phyloP scores from a whole-genome alignment of 2,888 invertebrate species.

The Cordilura impudica region DNA sequence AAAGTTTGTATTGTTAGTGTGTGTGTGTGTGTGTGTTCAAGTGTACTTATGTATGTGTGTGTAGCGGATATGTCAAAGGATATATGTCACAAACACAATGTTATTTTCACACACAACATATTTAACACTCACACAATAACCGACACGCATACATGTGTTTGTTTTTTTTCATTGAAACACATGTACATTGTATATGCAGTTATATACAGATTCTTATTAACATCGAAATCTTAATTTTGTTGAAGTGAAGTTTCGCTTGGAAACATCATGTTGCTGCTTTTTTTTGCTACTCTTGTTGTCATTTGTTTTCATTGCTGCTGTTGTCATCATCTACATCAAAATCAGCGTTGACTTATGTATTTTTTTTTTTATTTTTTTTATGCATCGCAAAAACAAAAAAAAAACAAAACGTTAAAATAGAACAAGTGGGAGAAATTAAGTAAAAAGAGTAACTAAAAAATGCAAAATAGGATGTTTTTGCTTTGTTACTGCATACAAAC shows the following conservation, averaged over 20 bases:
- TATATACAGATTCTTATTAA: slow-evolving; percentile 56
- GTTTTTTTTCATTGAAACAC: slow-evolving; percentile 13
- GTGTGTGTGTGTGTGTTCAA: not conserved
- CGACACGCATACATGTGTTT: not conserved
- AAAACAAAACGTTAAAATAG: slow-evolving; percentile 28
- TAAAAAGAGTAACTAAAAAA: slow-evolving; percentile 32
- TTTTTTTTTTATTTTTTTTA: slow-evolving; percentile 31
- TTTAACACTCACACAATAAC: slow-evolving; percentile 27
- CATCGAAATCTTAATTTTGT: slow-evolving; percentile 62
- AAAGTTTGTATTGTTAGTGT: slow-evolving; percentile 58
- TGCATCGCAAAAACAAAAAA: too few species aligned
- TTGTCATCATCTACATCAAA: slow-evolving; percentile 34
- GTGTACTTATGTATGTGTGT: slow-evolving; percentile 11
- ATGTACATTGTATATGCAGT: slow-evolving; percentile 37
- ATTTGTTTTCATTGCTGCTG: slow-evolving; percentile 17
- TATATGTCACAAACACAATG: slow-evolving; percentile 62
- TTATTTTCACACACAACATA: slow-evolving; percentile 47
- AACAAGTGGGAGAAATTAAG: slow-evolving; percentile 49
- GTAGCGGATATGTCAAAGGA: slow-evolving; percentile 63
- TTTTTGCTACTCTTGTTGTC: slow-evolving; percentile 12
- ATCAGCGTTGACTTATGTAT: slow-evolving; percentile 39
- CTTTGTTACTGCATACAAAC: not conserved
- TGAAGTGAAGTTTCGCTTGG: slow-evolving; percentile 69
- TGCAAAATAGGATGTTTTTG: slow-evolving; percentile 28
- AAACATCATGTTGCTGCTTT: slow-evolving; percentile 65